Evolutionary conservation across 92 coral and sea anemone species (phyloP).

Genomic region (Epizoanthus fatuus): DNA sequence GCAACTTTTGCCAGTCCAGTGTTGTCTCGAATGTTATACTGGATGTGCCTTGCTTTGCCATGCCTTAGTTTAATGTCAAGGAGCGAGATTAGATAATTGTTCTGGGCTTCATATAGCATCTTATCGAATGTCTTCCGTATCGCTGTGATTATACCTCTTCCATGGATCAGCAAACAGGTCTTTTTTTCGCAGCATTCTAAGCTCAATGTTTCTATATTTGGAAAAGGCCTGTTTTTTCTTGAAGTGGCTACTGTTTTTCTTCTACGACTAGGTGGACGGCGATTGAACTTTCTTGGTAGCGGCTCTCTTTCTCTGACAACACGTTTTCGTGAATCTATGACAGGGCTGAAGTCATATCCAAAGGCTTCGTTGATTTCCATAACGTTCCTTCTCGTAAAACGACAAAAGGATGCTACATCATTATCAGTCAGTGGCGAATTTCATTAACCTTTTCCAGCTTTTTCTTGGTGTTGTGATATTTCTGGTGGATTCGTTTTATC

Average conservation of each 20-base stretch:
- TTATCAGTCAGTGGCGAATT: not conserved
- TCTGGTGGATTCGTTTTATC: too few relatives aligned
- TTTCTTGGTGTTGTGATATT: not conserved
- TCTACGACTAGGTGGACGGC: constrained; percentile 10
- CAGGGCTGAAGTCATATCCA: constrained; percentile 7
- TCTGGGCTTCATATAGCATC: constrained; percentile 30
- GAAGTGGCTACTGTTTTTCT: constrained; percentile 20
- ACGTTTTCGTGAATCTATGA: not conserved
- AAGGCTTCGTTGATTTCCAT: not conserved
- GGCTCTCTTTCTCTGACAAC: not conserved
- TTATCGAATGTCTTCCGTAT: constrained; percentile 39
- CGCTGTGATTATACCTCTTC: constrained; percentile 4
- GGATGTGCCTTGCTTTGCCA: constrained; percentile 14
- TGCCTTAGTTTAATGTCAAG: constrained; percentile 28
- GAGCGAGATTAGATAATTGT: constrained; percentile 36
- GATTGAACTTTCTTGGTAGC: constrained; percentile 1
- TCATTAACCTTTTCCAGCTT: not conserved
- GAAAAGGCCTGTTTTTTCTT: constrained; percentile 52
- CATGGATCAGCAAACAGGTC: constrained; percentile 30
- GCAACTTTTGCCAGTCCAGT: constrained; percentile 41
- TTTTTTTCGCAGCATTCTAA: constrained; percentile 49
- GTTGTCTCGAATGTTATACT: constrained; percentile 44
- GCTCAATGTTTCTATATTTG: constrained; percentile 1
- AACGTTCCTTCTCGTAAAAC: not conserved
- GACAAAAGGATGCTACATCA: not conserved